Percentiles rank a stretch among this genome's conserved stretches.
These are phyloP conservation scores for Pseudochromis fuscus DNA, from an alignment of 2,797 vertebrate genomes.

Conservation along the genomic window DNA sequence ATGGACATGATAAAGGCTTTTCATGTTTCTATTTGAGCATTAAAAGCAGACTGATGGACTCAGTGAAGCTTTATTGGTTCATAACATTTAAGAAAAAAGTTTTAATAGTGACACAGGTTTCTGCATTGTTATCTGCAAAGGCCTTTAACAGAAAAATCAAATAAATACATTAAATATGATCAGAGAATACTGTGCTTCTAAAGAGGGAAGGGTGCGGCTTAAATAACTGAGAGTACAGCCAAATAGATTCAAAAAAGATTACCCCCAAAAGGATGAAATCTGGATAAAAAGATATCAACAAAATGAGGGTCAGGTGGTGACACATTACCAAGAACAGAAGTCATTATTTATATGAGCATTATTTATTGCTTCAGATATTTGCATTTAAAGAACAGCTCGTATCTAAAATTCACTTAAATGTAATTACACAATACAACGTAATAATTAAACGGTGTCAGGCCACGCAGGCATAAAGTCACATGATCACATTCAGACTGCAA, in stretches of 20 bases:
- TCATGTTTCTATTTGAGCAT: not conserved
- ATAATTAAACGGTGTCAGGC: conserved; percentile 42
- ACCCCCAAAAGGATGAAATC: conserved; percentile 39
- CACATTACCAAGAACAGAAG: conserved; percentile 54
- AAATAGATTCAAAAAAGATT: conserved; percentile 46
- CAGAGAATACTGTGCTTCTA: conserved; percentile 40
- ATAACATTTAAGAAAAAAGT: conserved; percentile 41
- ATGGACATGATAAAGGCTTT: conserved; percentile 2
- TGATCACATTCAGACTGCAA: conserved; percentile 46
- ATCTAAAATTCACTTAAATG: conserved; percentile 72
- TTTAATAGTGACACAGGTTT: conserved; percentile 23
- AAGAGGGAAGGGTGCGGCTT: conserved; percentile 12
- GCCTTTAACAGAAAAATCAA: conserved; percentile 21
- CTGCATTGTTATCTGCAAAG: conserved; percentile 17
- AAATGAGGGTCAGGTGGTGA: conserved; percentile 33
- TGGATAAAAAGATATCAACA: conserved; percentile 41
- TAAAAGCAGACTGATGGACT: conserved; percentile 32
- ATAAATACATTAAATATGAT: conserved; percentile 11
- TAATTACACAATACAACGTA: conserved; percentile 52
- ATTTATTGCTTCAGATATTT: conserved; percentile 87
- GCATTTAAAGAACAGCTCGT: conserved; percentile 79
- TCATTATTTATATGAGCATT: conserved; percentile 74
- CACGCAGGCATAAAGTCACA: conserved; percentile 56
- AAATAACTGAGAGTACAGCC: conserved; percentile 17
- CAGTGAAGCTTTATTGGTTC: conserved; percentile 69